Percentiles rank a stretch among this genome's conserved stretches.
phyloP scores from a whole-genome alignment of 2,797 vertebrate genomes.

The Mionectes olivaceus region DNA sequence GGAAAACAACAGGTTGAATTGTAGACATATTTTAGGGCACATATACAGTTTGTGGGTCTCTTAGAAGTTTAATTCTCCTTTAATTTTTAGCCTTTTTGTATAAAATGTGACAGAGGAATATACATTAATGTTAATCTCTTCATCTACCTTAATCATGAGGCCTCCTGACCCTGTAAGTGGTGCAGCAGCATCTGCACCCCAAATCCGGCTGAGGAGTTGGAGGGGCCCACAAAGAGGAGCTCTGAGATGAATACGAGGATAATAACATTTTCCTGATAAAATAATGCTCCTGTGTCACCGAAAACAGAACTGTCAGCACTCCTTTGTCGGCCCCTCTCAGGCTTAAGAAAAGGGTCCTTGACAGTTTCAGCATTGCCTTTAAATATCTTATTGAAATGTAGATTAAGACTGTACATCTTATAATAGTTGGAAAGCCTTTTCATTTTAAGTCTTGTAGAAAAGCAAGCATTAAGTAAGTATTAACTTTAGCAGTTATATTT shows the following conservation, averaged over 20 bases:
- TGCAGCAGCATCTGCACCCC: not conserved
- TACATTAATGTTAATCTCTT: not conserved
- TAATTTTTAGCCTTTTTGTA: not conserved
- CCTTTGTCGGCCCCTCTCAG: slow-evolving; percentile 71
- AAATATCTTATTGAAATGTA: slow-evolving; percentile 79
- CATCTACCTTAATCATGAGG: not conserved
- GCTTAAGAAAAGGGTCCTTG: slow-evolving; percentile 70
- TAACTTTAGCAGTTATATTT: slow-evolving; percentile 67
- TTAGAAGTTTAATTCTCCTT: not conserved
- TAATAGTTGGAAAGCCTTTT: slow-evolving; percentile 72
- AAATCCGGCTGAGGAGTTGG: not conserved
- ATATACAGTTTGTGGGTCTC: not conserved
- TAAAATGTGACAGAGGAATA: not conserved
- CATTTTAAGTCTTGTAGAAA: slow-evolving; percentile 72
- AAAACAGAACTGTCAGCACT: slow-evolving; percentile 64
- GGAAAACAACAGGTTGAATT: not conserved
- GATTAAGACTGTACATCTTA: slow-evolving; percentile 69
- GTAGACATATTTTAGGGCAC: accelerated
- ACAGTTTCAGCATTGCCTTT: slow-evolving; percentile 70
- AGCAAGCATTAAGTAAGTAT: slow-evolving; percentile 68
- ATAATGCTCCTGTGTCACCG: slow-evolving; percentile 63
- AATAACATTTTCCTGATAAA: slow-evolving; percentile 72
- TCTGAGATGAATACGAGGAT: slow-evolving; percentile 17
- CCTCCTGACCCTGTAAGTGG: not conserved
- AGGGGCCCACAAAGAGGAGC: slow-evolving; percentile 3